These are phyloP conservation scores for Ladona fulva DNA, from an alignment of 1,140 invertebrate genomes.

Conservation along the genomic window DNA sequence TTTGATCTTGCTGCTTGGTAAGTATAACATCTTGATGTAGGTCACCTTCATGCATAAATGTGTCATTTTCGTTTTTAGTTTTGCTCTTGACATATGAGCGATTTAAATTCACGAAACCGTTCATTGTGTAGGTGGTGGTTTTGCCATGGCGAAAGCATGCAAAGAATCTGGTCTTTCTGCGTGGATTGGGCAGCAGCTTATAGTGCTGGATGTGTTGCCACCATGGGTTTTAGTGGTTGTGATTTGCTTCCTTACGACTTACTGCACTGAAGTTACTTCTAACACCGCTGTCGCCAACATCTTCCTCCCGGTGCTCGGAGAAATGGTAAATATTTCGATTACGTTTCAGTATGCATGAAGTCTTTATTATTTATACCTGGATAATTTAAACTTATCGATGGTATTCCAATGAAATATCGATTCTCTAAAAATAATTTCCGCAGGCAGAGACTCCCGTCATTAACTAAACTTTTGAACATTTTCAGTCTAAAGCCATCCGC, in stretches of 20 bases:
- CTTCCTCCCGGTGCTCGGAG: slow-evolving; percentile 66
- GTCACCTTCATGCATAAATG: neutral
- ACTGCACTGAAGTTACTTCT: slow-evolving; percentile 72
- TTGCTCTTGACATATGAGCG: too few species aligned
- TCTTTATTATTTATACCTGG: too few species aligned
- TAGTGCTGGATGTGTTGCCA: slow-evolving; percentile 32
- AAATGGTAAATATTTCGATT: slow-evolving; percentile 49
- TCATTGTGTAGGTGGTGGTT: slow-evolving; percentile 56
- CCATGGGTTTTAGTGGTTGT: slow-evolving; percentile 33
- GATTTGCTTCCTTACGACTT: slow-evolving; percentile 38
- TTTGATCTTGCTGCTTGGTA: slow-evolving; percentile 54
- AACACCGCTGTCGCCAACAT: slow-evolving; percentile 81
- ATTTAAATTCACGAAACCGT: too few species aligned
- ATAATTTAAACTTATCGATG: too few species aligned
- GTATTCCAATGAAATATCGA: too few species aligned
- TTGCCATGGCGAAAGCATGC: slow-evolving; percentile 76
- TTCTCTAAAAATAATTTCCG: too few species aligned
- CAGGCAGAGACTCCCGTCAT: too few species aligned
- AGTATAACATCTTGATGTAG: neutral
- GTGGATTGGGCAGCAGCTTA: slow-evolving; percentile 53
- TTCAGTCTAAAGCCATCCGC: slow-evolving; percentile 49
- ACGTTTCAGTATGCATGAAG: neutral
- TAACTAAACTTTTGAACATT: slow-evolving; percentile 18
- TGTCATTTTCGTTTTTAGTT: neutral
- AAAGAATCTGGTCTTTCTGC: slow-evolving; percentile 64